Conservation (phyloP, 2,113 vertebrate species). For the Lepisosteus oculatus region DNA sequence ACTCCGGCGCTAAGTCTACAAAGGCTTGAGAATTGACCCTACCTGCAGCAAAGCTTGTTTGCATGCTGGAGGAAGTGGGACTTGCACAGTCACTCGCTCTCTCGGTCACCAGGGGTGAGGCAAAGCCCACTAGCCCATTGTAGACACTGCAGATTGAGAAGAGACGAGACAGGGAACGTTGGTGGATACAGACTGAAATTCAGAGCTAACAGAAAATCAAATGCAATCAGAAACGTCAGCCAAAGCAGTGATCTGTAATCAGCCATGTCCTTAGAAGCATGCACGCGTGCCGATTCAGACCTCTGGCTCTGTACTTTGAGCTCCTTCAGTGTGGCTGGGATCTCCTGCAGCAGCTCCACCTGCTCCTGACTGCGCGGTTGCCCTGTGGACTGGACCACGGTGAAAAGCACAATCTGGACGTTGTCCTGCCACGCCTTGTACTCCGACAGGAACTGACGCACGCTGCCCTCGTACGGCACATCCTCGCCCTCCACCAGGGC, state of each 20-base stretch:
- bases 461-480: constrained; percentile 89
- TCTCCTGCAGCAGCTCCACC: constrained; percentile 89
- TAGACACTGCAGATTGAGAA: constrained; percentile 75
- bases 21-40: constrained; percentile 6
- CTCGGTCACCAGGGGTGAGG: constrained; percentile 94
- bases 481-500: constrained; percentile 92
- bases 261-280: neutral
- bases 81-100: constrained; percentile 84
- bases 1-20: too few species aligned
- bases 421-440: constrained; percentile 99
- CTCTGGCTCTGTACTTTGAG: constrained; percentile 91
- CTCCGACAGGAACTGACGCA: constrained; percentile 90
- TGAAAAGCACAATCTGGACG: constrained; percentile 94
- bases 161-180: neutral
- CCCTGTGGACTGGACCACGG: constrained; percentile 91
- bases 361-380: constrained; percentile 90
- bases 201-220: too few species aligned
- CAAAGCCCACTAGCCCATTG: constrained; percentile 94
- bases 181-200: too few species aligned
- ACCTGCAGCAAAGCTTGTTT: constrained; percentile 95
- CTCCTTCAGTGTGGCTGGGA: constrained; percentile 90
- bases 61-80: constrained; percentile 74
- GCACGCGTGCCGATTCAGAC: constrained; percentile 48
- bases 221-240: too few species aligned
- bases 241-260: too few species aligned